A percentile compares a stretch with the other conserved stretches of the same genome.
Evolutionary conservation across 2,888 invertebrate genomes (phyloP).

Genomic region (Hartigia nigra): DNA sequence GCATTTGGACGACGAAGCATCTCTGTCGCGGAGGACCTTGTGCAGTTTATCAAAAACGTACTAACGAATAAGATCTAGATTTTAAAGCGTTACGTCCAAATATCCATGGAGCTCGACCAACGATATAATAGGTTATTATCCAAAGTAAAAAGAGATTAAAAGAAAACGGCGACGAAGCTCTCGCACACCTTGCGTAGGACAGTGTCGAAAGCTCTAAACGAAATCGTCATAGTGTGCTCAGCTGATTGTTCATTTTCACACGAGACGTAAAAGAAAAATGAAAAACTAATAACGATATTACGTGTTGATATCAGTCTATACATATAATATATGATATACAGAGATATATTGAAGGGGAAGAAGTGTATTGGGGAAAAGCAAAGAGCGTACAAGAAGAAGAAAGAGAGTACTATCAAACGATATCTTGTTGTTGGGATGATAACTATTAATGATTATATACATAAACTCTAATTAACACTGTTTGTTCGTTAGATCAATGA

Average conservation of each 20-base stretch:
- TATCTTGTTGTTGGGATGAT: conserved; percentile 57
- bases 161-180: neutral
- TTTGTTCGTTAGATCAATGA: conserved; percentile 58
- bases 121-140: neutral
- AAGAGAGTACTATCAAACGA: conserved; percentile 48
- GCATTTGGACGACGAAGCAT: neutral
- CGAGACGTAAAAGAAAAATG: conserved; percentile 9
- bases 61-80: conserved; percentile 7
- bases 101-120: conserved; percentile 6
- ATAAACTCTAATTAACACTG: conserved; percentile 60
- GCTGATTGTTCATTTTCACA: conserved; percentile 1
- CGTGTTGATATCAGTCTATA: conserved; percentile 60
- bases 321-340: conserved; percentile 50
- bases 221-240: conserved; percentile 7
- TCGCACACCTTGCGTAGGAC: neutral
- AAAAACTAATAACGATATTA: conserved; percentile 28
- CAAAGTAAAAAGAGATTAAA: neutral
- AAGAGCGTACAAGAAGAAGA: conserved; percentile 27
- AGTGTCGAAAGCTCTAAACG: conserved; percentile 27
- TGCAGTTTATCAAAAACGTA: conserved; percentile 1
- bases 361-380: conserved; percentile 11
- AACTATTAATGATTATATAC: conserved; percentile 55
- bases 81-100: conserved; percentile 5
- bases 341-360: conserved; percentile 49
- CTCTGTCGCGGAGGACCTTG: neutral